Base-by-base conservation (phyloP, 2,113 vertebrate genomes). In the Oophaga pumilio region DNA sequence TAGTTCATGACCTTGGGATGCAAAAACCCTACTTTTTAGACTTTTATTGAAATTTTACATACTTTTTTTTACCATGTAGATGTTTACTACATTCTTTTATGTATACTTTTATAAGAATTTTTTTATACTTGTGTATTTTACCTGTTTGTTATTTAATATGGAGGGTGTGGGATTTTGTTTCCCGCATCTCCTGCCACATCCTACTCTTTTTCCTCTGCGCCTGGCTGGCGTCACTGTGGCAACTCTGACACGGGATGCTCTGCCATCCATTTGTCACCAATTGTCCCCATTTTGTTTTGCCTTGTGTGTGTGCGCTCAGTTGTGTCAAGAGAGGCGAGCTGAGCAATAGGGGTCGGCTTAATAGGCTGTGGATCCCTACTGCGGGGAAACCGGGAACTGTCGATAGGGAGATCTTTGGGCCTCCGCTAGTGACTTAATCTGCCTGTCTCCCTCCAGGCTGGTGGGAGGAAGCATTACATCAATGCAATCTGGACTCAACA, bases 181-280 rank as follows among this genome's bases (percentile, higher is more conserved):
- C 33, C 33, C 1, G 33, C 33, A 43, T 43, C 94, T 94, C 93
- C 91, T 86, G 88, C 87, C 85, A 91, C 90, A 84, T 88, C 91
- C 91, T 88, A 88, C 88, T 18, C 90, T 12, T 87, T 89, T 90
- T 18, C 81, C 87, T 78, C 53, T 90, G 89, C 87, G 91, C 92
- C 88, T 20, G 94, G 91, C 92, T 94, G 89, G 90, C 82, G 91
- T 97, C 93, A 95, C 97, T 94, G 82, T 95, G 95, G 95, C 90
- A 95, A 97, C 96, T 84, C 91, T 94, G 92, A 94, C 91, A 89
- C 91, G 87, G 91, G 91, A 91, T 94, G 94, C 92, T 90, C 91
- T 91, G 95, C 94, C 94, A 95, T 95, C 95, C 95, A 97, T 98
- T 98, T 97, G 96, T 97, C 97, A 97, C 94, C 95, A 95, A 94